Percentiles rank a stretch among this genome's conserved stretches.
Conservation (phyloP, 92 coral and sea anemone species). For the Anthopleura xanthogrammica region DNA sequence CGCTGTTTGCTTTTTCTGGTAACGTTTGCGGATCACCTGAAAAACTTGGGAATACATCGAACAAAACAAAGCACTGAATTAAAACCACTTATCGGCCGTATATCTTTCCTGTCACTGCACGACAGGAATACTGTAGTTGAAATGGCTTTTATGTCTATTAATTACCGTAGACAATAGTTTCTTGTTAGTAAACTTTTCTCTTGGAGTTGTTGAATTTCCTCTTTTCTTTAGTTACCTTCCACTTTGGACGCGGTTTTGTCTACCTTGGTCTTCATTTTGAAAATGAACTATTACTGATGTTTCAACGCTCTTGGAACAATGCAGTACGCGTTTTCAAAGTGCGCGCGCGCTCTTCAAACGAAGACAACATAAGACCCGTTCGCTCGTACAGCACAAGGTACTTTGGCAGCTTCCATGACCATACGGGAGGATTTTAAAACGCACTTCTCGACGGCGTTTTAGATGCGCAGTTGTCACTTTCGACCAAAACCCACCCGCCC, state of each 20-base stretch:
- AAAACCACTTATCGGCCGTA: not conserved
- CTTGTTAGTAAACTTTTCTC: not conserved
- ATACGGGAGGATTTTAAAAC: no score
- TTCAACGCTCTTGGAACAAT: not conserved
- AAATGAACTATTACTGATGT: not conserved
- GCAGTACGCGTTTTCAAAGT: slow-evolving; percentile 1
- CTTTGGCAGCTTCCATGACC: no score
- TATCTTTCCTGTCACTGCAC: no score
- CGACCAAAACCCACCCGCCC: no score
- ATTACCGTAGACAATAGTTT: not conserved
- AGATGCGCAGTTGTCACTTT: no score
- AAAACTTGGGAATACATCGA: slow-evolving; percentile 14
- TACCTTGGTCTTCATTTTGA: not conserved
- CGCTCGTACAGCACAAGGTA: no score
- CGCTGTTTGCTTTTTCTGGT: not conserved
- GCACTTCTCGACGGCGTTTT: no score
- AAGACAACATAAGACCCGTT: no score
- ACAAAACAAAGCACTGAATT: not conserved
- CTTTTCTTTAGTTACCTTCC: not conserved
- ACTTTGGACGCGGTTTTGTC: not conserved
- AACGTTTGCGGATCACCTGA: not conserved
- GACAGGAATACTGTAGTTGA: not conserved
- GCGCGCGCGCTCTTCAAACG: no score
- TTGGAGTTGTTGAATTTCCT: not conserved
- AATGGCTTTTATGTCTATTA: not conserved